These are phyloP conservation scores for Typhlichthys eigenmanni DNA, from an alignment of 2,797 vertebrate genomes.

Conservation along the genomic window DNA sequence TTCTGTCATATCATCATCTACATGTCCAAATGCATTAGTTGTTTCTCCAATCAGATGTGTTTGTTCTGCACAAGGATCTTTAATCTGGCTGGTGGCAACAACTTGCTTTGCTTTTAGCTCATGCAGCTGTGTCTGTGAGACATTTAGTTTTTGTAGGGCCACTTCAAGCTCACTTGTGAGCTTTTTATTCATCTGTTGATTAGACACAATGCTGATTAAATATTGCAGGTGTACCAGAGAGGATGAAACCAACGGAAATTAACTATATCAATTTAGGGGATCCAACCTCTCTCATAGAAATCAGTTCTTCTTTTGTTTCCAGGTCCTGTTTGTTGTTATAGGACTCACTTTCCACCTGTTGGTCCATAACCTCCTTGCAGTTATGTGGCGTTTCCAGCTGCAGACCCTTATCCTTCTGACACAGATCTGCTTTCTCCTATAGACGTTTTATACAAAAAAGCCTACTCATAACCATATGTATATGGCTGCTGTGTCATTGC, in stretches of 20 bases:
- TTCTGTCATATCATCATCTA: conserved; percentile 57
- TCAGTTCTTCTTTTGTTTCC: conserved; percentile 58
- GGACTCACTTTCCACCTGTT: conserved; percentile 46
- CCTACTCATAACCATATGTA: neutral
- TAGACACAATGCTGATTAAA: conserved; percentile 17
- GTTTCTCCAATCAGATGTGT: conserved; percentile 67
- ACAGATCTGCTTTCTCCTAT: conserved; percentile 69
- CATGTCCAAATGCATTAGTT: conserved; percentile 39
- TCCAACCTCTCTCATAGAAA: conserved; percentile 59
- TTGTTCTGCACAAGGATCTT: conserved; percentile 61
- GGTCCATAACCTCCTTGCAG: conserved; percentile 47
- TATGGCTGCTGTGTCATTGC: neutral
- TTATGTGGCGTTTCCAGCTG: conserved; percentile 51
- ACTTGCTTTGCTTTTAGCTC: conserved; percentile 62
- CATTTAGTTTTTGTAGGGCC: conserved; percentile 49
- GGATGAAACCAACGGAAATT: neutral
- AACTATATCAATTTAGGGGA: neutral
- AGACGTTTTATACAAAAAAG: neutral
- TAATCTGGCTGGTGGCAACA: conserved; percentile 44
- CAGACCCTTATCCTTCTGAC: conserved; percentile 53
- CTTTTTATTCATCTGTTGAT: conserved; percentile 63
- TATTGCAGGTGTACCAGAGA: neutral
- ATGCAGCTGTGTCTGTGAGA: conserved; percentile 57
- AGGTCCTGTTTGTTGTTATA: conserved; percentile 49
- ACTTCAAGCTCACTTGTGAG: conserved; percentile 64